These are phyloP conservation scores for Dromiciops gliroides DNA, from an alignment of 2,113 vertebrate species.

Conservation along the genomic window DNA sequence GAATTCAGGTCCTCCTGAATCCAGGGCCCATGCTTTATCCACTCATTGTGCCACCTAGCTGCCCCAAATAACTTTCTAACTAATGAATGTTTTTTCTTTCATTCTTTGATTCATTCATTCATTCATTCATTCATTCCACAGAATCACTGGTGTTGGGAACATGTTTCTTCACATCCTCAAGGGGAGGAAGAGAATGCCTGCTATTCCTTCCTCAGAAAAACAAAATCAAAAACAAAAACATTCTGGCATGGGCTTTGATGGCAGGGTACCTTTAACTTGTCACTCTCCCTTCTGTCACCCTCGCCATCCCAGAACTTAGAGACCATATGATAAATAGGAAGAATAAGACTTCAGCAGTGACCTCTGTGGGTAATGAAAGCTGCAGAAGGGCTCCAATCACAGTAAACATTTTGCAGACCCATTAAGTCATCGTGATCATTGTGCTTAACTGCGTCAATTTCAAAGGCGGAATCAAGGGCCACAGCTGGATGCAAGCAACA, in stretches of 20 bases:
- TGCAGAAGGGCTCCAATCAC: slow-evolving; percentile 69
- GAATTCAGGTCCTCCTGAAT: too few species aligned
- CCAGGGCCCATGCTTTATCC: too few species aligned
- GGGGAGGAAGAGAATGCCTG: slow-evolving; percentile 28
- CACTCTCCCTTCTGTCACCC: neutral
- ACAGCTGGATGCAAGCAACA: slow-evolving; percentile 68
- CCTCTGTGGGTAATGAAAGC: slow-evolving; percentile 73
- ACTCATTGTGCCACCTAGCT: too few species aligned
- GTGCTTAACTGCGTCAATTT: slow-evolving; percentile 54
- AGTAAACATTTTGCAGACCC: slow-evolving; percentile 76
- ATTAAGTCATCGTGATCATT: slow-evolving; percentile 79
- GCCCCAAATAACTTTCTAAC: too few species aligned
- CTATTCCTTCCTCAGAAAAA: slow-evolving; percentile 52
- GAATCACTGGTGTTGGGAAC: slow-evolving; percentile 10
- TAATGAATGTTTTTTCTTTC: neutral
- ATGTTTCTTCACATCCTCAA: slow-evolving; percentile 37
- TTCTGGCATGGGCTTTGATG: slow-evolving; percentile 38
- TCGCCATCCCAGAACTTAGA: neutral
- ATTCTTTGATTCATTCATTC: too few species aligned
- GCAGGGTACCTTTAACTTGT: slow-evolving; percentile 43
- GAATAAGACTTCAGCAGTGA: slow-evolving; percentile 55
- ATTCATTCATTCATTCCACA: neutral
- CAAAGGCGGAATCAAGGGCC: slow-evolving; percentile 53
- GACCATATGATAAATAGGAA: slow-evolving; percentile 51
- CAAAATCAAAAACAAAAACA: too few species aligned